These are phyloP conservation scores for Oryctolagus cuniculus DNA, from an alignment of 2,113 vertebrate genomes.

Conservation along the genomic window mOryCun1.1 NC_091443.1:109384501-109385000, in stretches of 20 bases:
- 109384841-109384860: not conserved
- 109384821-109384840: not conserved
- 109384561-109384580: not conserved
- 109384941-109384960: not conserved
- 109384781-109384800: not conserved
- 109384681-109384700: slow-evolving; percentile 81
- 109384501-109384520: not conserved
- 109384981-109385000: not conserved
- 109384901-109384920: not conserved
- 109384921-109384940: not conserved
- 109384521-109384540: too few relatives aligned
- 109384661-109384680: slow-evolving; percentile 85
- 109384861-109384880: not conserved
- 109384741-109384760: slow-evolving; percentile 63
- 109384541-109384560: too few relatives aligned
- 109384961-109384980: not conserved
- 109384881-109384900: not conserved
- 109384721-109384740: slow-evolving; percentile 81
- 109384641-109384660: slow-evolving; percentile 83
- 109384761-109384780: not conserved
- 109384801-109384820: not conserved
- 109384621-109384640: slow-evolving; percentile 42
- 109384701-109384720: slow-evolving; percentile 83
- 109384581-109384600: not conserved
- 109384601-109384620: slow-evolving; percentile 58